Conservation (phyloP, 64 coral and sea anemone genomes). For the Catalaphyllia jardinei region DNA sequence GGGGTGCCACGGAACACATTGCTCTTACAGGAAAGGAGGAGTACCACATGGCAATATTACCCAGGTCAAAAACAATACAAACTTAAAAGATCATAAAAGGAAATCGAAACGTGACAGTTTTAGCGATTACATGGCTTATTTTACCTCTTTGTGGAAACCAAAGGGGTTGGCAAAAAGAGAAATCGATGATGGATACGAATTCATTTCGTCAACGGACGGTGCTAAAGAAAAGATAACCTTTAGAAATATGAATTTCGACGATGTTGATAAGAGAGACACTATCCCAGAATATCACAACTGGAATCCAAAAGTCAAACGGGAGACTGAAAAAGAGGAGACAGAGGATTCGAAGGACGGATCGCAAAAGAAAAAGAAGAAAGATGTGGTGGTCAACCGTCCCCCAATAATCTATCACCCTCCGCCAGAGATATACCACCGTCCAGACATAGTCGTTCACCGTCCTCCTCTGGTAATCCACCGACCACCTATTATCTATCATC, state of each 20-base stretch:
- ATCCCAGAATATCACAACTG: constrained; percentile 10
- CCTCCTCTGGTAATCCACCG: constrained; percentile 92
- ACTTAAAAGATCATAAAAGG: background rate
- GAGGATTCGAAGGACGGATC: constrained; percentile 7
- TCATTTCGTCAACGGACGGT: constrained; percentile 60
- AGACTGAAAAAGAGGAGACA: background rate
- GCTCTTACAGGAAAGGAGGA: constrained; percentile 69
- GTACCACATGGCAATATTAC: constrained; percentile 44
- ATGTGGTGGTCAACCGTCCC: constrained; percentile 95
- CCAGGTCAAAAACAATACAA: constrained; percentile 2
- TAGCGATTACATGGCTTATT: constrained; percentile 69
- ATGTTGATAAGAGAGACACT: constrained; percentile 53
- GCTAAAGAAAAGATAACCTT: constrained; percentile 70
- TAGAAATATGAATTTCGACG: constrained; percentile 11
- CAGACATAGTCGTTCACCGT: constrained; percentile 96
- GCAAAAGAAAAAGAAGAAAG: constrained; percentile 92
- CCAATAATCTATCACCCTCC: constrained; percentile 99
- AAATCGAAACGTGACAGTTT: constrained; percentile 75
- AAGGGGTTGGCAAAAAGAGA: constrained; percentile 54
- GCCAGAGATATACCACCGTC: constrained; percentile 96
- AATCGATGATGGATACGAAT: constrained; percentile 42
- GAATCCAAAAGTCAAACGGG: constrained; percentile 31
- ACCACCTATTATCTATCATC: constrained; percentile 98
- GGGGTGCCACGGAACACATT: constrained; percentile 38
- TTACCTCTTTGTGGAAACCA: constrained; percentile 61